phyloP scores from a whole-genome alignment of 2,113 vertebrate genomes.

The Nematolebias whitei region DNA sequence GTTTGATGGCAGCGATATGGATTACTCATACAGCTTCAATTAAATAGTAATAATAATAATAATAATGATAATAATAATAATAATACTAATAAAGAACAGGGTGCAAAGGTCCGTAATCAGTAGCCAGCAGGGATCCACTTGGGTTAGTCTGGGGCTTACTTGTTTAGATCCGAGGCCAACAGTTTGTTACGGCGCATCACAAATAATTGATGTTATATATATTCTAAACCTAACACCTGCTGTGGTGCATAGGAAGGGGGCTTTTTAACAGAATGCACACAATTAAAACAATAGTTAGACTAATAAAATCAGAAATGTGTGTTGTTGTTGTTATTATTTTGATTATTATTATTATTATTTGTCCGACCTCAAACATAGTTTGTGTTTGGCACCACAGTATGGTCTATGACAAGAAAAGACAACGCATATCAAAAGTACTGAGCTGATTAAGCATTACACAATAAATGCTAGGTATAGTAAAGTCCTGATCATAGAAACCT shows the following conservation, averaged over 20 bases:
- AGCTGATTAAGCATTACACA: too few relatives aligned
- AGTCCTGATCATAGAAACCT: neutral
- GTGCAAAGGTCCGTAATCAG: conserved; percentile 2
- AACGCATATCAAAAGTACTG: too few relatives aligned
- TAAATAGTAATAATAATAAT: conserved; percentile 13
- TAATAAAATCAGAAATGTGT: neutral
- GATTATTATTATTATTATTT: neutral
- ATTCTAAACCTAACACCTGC: neutral
- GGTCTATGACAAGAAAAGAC: too few relatives aligned
- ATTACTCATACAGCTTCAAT: conserved; percentile 8
- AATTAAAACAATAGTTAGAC: neutral
- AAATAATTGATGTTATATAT: conserved; percentile 34
- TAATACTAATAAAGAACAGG: too few relatives aligned
- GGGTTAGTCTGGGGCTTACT: conserved; percentile 5
- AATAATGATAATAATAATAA: too few relatives aligned
- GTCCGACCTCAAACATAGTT: too few relatives aligned
- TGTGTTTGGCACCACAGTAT: too few relatives aligned
- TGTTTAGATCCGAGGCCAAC: conserved; percentile 6
- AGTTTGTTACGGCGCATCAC: conserved; percentile 2
- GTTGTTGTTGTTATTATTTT: neutral
- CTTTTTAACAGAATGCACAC: neutral
- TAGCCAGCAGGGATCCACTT: neutral
- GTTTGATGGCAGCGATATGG: conserved; percentile 8
- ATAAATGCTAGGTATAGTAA: neutral
- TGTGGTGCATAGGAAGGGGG: conserved; percentile 16